Evolutionary conservation across 2,797 vertebrate species (phyloP).

Genomic region (Podarcis lilfordi): DNA sequence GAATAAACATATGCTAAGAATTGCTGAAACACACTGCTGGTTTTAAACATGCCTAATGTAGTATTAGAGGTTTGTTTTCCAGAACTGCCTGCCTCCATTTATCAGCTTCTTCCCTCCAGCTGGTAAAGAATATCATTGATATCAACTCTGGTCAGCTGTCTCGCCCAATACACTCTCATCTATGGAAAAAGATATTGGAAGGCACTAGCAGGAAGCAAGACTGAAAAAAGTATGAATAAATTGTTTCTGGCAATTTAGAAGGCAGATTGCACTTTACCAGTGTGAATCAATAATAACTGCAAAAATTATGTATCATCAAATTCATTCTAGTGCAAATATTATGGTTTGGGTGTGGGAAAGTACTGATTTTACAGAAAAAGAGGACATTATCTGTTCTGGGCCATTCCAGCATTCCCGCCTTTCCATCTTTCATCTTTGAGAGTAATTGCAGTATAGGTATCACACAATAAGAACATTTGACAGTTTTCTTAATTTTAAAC

Average conservation of each 20-base stretch:
- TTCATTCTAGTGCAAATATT: conserved; percentile 25
- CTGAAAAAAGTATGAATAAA: conserved; percentile 57
- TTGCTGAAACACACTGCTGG: conserved; percentile 66
- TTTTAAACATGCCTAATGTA: conserved; percentile 67
- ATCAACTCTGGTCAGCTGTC: conserved; percentile 52
- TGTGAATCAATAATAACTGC: conserved; percentile 60
- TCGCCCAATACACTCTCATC: conserved; percentile 12
- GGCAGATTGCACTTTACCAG: conserved; percentile 47
- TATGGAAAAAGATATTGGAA: conserved; percentile 35
- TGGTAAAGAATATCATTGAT: conserved; percentile 59
- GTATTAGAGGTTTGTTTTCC: conserved; percentile 66
- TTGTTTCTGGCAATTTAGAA: conserved; percentile 61
- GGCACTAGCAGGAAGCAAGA: conserved; percentile 53
- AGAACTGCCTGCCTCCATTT: conserved; percentile 65
- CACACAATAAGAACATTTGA: conserved; percentile 40
- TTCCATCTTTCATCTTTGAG: conserved; percentile 32
- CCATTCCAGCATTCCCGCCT: conserved; percentile 1
- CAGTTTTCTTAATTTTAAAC: conserved; percentile 34
- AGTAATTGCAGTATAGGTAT: conserved; percentile 23
- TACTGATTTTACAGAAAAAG: conserved; percentile 47
- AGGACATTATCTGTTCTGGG: conserved; percentile 22
- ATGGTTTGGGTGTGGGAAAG: not conserved
- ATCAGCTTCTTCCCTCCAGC: conserved; percentile 63
- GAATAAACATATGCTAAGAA: conserved; percentile 74
- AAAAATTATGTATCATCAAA: conserved; percentile 62